These are phyloP conservation scores for Pollimyrus isidori DNA, from an alignment of 2,113 vertebrate species.

Conservation along the genomic window DNA sequence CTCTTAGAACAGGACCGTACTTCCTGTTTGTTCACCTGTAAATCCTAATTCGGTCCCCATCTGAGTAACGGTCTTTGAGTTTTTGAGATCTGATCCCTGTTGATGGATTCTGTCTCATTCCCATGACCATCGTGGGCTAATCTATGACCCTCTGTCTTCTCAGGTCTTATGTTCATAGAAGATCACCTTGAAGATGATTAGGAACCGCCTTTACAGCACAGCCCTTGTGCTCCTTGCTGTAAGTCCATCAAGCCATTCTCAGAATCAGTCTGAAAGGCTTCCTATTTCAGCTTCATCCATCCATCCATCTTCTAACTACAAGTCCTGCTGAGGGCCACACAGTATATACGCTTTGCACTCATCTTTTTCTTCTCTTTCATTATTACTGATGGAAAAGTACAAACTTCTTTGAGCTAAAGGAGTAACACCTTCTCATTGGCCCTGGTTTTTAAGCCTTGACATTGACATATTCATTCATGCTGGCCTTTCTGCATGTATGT, in stretches of 20 bases:
- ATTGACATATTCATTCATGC: not conserved
- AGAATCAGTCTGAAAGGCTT: not conserved
- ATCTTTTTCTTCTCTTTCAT: not conserved
- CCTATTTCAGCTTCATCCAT: not conserved
- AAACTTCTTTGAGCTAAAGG: not conserved
- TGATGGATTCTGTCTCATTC: not conserved
- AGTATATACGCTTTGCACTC: not conserved
- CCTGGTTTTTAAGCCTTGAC: not conserved
- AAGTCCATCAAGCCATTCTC: conserved; percentile 18
- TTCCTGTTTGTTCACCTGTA: not conserved
- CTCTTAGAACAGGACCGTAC: not conserved
- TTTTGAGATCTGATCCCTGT: not conserved
- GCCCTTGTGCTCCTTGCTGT: conserved; percentile 58
- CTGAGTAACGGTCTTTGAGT: not conserved
- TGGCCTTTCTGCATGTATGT: not conserved
- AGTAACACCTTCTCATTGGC: not conserved
- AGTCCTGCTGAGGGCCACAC: not conserved
- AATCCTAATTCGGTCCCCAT: not conserved
- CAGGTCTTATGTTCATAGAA: conserved; percentile 65
- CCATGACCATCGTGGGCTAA: not conserved
- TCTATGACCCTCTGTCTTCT: not conserved
- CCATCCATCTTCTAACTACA: not conserved
- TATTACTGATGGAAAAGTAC: not conserved
- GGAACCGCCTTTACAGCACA: conserved; percentile 58
- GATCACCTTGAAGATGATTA: conserved; percentile 66